Conservation (phyloP, 2,888 invertebrate species). For the Tetranychus truncatus region DNA sequence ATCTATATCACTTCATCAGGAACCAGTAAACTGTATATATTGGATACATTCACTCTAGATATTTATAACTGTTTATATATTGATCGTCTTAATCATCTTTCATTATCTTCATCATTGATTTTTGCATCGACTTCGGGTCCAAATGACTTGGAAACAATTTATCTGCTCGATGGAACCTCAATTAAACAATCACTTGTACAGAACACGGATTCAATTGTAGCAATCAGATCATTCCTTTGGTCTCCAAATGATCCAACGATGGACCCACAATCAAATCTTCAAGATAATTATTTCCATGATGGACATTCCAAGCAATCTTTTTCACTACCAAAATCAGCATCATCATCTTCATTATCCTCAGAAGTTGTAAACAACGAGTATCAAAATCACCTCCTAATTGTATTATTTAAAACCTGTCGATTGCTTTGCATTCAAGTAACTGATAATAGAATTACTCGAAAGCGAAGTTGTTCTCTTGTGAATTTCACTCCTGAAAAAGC, state of each 20-base stretch:
- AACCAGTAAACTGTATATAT: background rate
- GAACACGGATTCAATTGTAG: background rate
- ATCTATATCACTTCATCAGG: background rate
- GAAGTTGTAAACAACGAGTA: background rate
- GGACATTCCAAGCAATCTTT: background rate
- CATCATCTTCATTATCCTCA: background rate
- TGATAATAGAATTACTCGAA: background rate
- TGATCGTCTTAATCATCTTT: background rate
- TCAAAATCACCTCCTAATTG: background rate
- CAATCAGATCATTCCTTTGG: background rate
- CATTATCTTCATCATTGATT: background rate
- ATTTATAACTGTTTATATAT: background rate
- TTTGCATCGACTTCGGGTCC: background rate
- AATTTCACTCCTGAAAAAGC: background rate
- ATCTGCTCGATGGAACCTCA: background rate
- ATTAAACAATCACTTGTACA: background rate
- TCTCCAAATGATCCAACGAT: background rate
- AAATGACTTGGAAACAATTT: background rate
- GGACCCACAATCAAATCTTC: background rate
- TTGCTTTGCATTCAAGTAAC: background rate
- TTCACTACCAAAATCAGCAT: background rate
- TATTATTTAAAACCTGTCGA: background rate
- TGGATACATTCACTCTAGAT: background rate
- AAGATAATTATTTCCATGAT: background rate
- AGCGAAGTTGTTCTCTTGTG: background rate